These are phyloP conservation scores for Oophaga sylvatica DNA, from an alignment of 2,797 vertebrate genomes.

Conservation along the genomic window DNA sequence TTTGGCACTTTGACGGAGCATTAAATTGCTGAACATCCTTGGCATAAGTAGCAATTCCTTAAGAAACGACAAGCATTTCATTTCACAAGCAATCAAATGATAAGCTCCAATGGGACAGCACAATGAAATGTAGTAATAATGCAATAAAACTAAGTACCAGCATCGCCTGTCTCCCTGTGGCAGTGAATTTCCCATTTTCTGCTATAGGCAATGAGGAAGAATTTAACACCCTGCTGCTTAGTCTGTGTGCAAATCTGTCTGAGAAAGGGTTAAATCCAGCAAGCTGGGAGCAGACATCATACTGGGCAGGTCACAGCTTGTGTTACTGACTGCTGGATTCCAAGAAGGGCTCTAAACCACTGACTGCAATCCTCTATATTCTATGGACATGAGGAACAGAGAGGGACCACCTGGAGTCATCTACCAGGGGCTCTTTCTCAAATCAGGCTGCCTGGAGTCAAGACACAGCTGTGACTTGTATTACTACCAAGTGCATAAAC, in stretches of 20 bases:
- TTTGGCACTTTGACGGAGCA: no score
- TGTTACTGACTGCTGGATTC: conserved; percentile 35
- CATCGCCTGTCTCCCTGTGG: not conserved
- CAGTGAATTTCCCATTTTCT: conserved; percentile 9
- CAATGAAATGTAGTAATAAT: not conserved
- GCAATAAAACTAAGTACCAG: not conserved
- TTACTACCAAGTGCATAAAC: not conserved
- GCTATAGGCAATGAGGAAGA: not conserved
- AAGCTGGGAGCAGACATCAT: conserved; percentile 13
- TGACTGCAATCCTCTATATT: conserved; percentile 21
- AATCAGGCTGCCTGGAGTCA: not conserved
- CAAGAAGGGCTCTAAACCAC: not conserved
- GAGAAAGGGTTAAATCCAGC: conserved; percentile 9
- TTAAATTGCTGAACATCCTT: no score
- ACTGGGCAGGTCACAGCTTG: conserved; percentile 41
- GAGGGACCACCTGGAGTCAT: conserved; percentile 5
- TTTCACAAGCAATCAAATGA: not conserved
- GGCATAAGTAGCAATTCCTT: not conserved
- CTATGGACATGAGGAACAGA: not conserved
- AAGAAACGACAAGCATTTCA: not conserved
- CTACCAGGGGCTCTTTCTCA: not conserved
- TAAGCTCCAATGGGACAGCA: not conserved
- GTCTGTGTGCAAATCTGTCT: conserved; percentile 7
- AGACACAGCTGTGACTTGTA: not conserved
- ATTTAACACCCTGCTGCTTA: not conserved